Percentiles rank a stretch among this genome's conserved stretches.
Conservation (phyloP, 2,113 vertebrate species). For the Pipa parva region DNA sequence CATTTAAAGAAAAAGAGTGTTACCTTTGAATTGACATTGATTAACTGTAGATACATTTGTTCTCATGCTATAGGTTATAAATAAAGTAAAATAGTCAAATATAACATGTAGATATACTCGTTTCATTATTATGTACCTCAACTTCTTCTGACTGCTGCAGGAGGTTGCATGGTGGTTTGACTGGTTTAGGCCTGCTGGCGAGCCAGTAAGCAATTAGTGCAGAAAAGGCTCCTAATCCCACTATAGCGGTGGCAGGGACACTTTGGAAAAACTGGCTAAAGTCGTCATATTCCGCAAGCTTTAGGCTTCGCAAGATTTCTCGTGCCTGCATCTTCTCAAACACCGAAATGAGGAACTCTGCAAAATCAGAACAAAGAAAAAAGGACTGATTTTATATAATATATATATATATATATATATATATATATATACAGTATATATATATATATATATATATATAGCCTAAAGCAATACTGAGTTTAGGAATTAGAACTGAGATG, state of each 20-base stretch:
- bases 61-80: too few species aligned
- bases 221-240: constrained; percentile 84
- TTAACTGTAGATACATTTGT: too few species aligned
- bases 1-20: too few species aligned
- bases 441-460: too few species aligned
- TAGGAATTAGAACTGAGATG: too few species aligned
- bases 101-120: too few species aligned
- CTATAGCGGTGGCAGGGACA: constrained; percentile 79
- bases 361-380: constrained; percentile 27
- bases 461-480: too few species aligned
- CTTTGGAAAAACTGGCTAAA: constrained; percentile 82
- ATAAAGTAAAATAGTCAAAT: too few species aligned
- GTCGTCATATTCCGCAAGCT: constrained; percentile 81
- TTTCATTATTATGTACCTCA: constrained; percentile 84
- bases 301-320: constrained; percentile 81
- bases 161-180: constrained; percentile 86
- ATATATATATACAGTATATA: too few species aligned
- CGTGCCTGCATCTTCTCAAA: constrained; percentile 94
- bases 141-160: constrained; percentile 85
- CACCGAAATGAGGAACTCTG: constrained; percentile 83
- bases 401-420: constrained; percentile 5
- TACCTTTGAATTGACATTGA: too few species aligned
- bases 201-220: constrained; percentile 92
- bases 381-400: too few species aligned
- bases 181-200: constrained; percentile 79